phyloP scores from a whole-genome alignment of 2,888 invertebrate genomes.

The Microctonus aethiopoides region DNA sequence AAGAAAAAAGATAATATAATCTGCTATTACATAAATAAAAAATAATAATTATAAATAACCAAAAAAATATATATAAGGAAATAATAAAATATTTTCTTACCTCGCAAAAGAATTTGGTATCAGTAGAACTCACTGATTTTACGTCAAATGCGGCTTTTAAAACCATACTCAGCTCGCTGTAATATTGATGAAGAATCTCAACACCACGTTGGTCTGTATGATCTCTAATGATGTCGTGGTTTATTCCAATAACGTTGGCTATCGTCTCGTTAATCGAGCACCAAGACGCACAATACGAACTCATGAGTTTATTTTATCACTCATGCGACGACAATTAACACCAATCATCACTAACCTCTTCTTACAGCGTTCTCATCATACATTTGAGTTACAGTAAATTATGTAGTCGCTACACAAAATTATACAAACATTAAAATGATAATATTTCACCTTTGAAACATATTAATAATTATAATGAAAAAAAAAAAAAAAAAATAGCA shows the following conservation, averaged over 20 bases:
- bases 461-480: too few relatives aligned
- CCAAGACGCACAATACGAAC: constrained; percentile 38
- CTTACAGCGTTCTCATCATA: background rate
- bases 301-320: constrained; percentile 39
- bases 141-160: background rate
- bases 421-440: too few relatives aligned
- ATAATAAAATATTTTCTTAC: background rate
- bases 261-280: constrained; percentile 37
- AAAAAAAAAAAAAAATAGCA: too few relatives aligned
- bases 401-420: too few relatives aligned
- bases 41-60: background rate
- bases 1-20: too few relatives aligned
- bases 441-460: too few relatives aligned
- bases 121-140: background rate
- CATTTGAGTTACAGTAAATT: constrained; percentile 3
- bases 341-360: constrained; percentile 40
- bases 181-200: background rate
- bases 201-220: constrained; percentile 10
- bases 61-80: background rate
- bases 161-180: constrained; percentile 22
- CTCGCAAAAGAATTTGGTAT: constrained; percentile 5
- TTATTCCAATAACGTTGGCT: background rate
- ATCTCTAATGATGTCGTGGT: background rate
- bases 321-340: constrained; percentile 41
- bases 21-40: too few relatives aligned